Conservation (phyloP, 2,113 vertebrate genomes). For the Gasterosteus nipponicus region DNA sequence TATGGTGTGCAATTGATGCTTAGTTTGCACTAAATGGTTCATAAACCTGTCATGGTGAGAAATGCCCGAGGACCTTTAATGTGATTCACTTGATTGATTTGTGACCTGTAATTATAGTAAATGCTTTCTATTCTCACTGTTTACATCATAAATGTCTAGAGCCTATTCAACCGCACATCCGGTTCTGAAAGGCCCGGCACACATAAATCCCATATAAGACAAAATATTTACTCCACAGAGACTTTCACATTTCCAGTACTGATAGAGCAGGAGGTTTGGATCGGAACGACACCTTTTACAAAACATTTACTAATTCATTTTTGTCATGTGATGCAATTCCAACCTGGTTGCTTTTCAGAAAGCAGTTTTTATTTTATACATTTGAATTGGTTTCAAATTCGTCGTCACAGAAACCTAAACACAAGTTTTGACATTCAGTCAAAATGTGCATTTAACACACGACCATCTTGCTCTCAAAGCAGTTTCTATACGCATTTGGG, state of each 20-base stretch:
- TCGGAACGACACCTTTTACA: background rate
- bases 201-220: background rate
- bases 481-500: background rate
- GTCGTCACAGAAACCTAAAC: background rate
- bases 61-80: background rate
- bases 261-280: background rate
- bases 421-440: background rate
- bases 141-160: background rate
- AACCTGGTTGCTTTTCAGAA: background rate
- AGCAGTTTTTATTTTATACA: background rate
- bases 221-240: background rate
- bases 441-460: background rate
- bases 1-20: background rate
- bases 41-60: slow-evolving; percentile 7
- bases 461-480: background rate
- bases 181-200: background rate
- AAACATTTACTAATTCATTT: background rate
- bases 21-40: background rate
- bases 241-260: background rate
- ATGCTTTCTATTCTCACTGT: background rate
- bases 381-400: background rate
- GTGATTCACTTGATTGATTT: slow-evolving; percentile 13
- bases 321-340: background rate
- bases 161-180: background rate
- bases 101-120: background rate